Evolutionary conservation across 2,113 vertebrate species (phyloP).

Genomic region (Sigmodon hispidus): DNA sequence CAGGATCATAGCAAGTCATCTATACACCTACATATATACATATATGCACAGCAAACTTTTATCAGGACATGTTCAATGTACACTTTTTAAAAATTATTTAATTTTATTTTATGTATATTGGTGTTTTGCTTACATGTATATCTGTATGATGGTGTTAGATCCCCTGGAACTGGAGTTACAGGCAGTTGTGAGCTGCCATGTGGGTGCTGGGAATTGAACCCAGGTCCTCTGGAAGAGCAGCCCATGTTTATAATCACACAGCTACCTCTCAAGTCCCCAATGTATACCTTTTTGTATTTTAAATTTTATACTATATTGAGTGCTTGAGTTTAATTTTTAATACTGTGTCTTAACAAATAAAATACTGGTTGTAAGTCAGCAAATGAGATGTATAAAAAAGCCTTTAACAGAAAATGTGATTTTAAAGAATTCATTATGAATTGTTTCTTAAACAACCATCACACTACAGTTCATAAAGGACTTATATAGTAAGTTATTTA

Average conservation of each 20-base stretch:
- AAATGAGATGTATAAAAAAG: background rate
- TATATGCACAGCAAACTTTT: background rate
- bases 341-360: constrained; percentile 39
- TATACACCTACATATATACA: background rate
- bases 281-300: background rate
- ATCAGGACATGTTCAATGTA: background rate
- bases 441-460: background rate
- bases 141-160: background rate
- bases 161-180: background rate
- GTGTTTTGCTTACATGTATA: background rate
- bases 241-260: background rate
- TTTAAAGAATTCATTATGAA: background rate
- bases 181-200: background rate
- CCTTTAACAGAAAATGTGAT: background rate
- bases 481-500: background rate
- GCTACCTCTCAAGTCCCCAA: background rate
- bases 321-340: constrained; percentile 35
- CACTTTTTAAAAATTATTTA: background rate
- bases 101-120: background rate
- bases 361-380: background rate
- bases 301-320: constrained; percentile 1
- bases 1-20: background rate
- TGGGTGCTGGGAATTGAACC: background rate
- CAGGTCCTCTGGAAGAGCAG: background rate
- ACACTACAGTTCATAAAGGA: background rate